Evolutionary conservation across 2,888 invertebrate genomes (phyloP), one percentile per base, ranked within the genome.

Genomic region (Fabriciana adippe): DNA sequence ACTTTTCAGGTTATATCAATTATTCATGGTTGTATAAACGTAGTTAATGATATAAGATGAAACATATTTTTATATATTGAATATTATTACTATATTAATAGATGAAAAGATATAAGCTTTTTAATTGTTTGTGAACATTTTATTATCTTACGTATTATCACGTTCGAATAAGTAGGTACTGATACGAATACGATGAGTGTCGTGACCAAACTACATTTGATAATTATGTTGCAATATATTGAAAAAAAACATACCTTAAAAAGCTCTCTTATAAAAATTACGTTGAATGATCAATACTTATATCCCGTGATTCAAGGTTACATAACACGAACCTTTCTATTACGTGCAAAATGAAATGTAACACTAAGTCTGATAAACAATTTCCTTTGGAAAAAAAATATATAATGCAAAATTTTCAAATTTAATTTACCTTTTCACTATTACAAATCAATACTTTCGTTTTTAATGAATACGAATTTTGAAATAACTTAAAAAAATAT

Each of bases 241-340:
- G 11, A 50, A 16, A 35, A 56, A 18, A 21, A 15, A 68, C 67
- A 50, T 68, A 68, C 67, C 67, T 61, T n/a, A 14, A n/a, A 64
- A 63, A 62, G 45, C 53, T 72, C 68, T 69, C 64, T 60, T 50
- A 54, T 65, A 68, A 62, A 78, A 79, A 80, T 77, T 74, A 67
- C 31, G 61, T 69, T 76, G 75, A 78, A 76, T 85, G 82, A 91
- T 91, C 90, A 89, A 89, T 90, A 90, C 84, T 80, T 77, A 82
- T 85, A 87, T 90, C 91, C 86, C 90, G 92, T 91, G 92, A 92
- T 91, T 92, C 92, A 92, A 92, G 92, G 92, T 92, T 92, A 92
- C 91, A 87, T 92, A 92, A 92, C 89, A 84, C 86, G 82, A 86
- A 87, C 81, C 83, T 84, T 87, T 87, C 82, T 83, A 82, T 80